Base-by-base conservation (phyloP, 2,113 vertebrate genomes). In the Montifringilla adamsi region DNA sequence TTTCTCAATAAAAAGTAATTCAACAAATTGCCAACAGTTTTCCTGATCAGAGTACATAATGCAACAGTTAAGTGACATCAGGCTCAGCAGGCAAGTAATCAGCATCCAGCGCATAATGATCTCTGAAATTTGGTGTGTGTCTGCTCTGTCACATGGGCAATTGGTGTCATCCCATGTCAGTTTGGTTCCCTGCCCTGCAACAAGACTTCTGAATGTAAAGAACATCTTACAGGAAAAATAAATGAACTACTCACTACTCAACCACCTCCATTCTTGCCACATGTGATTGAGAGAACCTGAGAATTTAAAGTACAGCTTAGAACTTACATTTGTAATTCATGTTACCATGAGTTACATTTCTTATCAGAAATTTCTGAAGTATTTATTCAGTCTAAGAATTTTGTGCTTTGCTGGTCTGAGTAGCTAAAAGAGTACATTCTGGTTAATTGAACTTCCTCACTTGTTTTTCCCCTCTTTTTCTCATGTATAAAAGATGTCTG, bases 1-100 rank as follows among this genome's bases (percentile, higher is more conserved):
- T 85, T 95, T 83, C 87, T 95, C 85, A 77, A 69, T 94, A 93
- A 88, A 91, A 96, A 90, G 58, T 90, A 76, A 85, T 94, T 90
- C 82, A 83, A 46, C 67, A 83, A 93, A 95, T 93, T 94, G 88
- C 63, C 58, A 77, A 58, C 9, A 2, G 49, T 90, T 88, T 83
- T 94, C 46, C 63, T 92, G 95, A 92, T 93, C 88, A 73, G 78
- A 86, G 82, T 74, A 55, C 73, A 86, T 83, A 94, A 88, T 73
- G 78, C 62, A 49, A 66, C 24, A n/a, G 75, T 49, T 28, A 87
- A 89, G 74, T 80, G 90, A 91, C 77, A 85, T 76, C 41, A 76
- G 84, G 62, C 74, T 93, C 5, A 31, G 53, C 70, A 90, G 84
- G 81, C 63, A 68, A 44, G 69, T 76, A 81, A 96, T 94, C 84